These are phyloP conservation scores for Epistrophella euchroma DNA, from an alignment of 2,888 invertebrate species.

Conservation along the genomic window DNA sequence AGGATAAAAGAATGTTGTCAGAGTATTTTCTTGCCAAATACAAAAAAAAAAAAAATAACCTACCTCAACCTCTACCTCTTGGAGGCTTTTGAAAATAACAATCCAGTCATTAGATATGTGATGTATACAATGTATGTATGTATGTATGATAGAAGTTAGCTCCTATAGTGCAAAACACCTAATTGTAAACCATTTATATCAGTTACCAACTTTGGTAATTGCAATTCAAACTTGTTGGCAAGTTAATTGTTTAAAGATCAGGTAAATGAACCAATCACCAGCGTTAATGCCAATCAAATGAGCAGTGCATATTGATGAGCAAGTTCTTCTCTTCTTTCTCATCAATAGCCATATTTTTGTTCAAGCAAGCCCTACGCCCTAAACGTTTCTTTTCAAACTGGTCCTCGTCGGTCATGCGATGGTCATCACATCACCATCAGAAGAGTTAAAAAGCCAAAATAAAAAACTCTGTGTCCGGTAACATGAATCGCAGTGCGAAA, in stretches of 20 bases:
- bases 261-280: slow-evolving; percentile 72
- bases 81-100: not conserved
- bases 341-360: not conserved
- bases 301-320: slow-evolving; percentile 56
- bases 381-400: slow-evolving; percentile 29
- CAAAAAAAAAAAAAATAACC: not conserved
- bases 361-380: slow-evolving; percentile 23
- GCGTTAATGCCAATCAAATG: slow-evolving; percentile 75
- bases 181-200: slow-evolving; percentile 71
- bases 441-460: not conserved
- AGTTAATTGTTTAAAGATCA: slow-evolving; percentile 80
- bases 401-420: slow-evolving; percentile 11
- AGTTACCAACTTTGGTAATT: slow-evolving; percentile 73
- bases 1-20: not conserved
- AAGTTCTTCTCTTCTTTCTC: slow-evolving; percentile 9
- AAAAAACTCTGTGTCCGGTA: slow-evolving; percentile 54
- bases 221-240: slow-evolving; percentile 83
- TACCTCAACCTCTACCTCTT: not conserved
- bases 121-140: not conserved
- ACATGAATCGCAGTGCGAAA: slow-evolving; percentile 67
- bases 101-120: not conserved
- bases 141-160: not conserved
- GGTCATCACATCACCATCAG: not conserved
- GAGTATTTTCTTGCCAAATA: not conserved
- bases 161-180: slow-evolving; percentile 18